Evolutionary conservation across 2,888 invertebrate genomes (phyloP).

Genomic region (Zeuzera pyrina): DNA sequence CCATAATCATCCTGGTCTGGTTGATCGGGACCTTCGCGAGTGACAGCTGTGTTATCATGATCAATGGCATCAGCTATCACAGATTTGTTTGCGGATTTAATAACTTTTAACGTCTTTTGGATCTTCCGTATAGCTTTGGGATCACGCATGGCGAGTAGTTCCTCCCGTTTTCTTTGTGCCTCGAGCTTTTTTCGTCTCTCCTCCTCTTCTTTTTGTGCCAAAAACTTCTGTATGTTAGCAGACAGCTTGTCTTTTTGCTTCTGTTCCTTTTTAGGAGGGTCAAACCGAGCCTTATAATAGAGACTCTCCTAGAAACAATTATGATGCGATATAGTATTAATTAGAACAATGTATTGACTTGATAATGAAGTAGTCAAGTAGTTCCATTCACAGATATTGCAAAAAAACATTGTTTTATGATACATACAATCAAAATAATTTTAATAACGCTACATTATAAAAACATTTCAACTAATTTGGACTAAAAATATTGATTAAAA

Average conservation of each 20-base stretch:
- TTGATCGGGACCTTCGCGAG: constrained; percentile 81
- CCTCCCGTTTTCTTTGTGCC: constrained; percentile 77
- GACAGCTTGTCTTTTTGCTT: constrained; percentile 79
- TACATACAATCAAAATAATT: neutral
- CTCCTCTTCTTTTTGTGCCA: constrained; percentile 87
- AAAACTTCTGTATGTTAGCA: constrained; percentile 85
- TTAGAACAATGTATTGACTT: no score
- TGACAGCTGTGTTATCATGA: constrained; percentile 82
- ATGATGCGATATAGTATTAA: no score
- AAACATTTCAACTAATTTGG: neutral
- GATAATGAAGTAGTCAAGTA: neutral
- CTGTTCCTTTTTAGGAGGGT: constrained; percentile 86
- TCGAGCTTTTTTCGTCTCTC: constrained; percentile 77
- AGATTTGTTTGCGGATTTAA: constrained; percentile 91
- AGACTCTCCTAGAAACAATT: constrained; percentile 35
- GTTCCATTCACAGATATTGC: neutral
- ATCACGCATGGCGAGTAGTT: constrained; percentile 77
- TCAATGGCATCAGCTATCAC: constrained; percentile 88
- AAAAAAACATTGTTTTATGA: neutral
- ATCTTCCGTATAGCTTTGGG: constrained; percentile 83
- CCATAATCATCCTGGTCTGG: constrained; percentile 95
- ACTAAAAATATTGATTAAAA: neutral
- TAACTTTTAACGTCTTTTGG: constrained; percentile 86
- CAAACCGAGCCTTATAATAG: constrained; percentile 85
- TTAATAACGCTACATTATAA: neutral